phyloP scores from a whole-genome alignment of 2,797 vertebrate genomes.

The Tadarida brasiliensis region DNA sequence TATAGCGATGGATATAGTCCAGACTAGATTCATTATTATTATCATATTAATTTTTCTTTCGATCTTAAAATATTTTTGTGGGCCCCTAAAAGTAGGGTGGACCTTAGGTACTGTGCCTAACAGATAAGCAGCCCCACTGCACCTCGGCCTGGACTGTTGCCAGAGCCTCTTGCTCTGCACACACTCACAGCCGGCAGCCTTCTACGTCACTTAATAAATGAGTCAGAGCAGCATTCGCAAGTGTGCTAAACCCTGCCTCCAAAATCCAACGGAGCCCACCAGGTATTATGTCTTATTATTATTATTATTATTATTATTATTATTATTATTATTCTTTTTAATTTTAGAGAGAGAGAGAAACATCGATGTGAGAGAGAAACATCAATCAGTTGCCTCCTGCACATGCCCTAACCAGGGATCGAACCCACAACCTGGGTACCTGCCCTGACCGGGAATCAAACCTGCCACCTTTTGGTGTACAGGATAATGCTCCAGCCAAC shows the following conservation, averaged over 20 bases:
- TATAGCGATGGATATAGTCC: neutral
- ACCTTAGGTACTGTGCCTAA: neutral
- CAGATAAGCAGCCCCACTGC: neutral
- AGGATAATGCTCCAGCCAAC: no score
- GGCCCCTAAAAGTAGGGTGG: neutral
- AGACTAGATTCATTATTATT: neutral
- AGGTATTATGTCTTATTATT: no score
- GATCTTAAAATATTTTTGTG: neutral
- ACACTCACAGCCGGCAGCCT: neutral
- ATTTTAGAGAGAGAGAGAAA: no score
- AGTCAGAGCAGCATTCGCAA: neutral
- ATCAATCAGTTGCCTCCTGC: no score
- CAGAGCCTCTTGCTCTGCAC: neutral
- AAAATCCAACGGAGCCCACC: neutral
- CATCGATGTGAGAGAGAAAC: no score
- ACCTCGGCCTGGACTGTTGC: neutral
- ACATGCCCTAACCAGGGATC: no score
- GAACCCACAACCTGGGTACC: no score
- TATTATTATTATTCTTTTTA: no score
- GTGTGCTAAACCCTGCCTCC: neutral
- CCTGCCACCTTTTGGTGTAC: no score
- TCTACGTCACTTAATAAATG: neutral
- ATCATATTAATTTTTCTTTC: conserved; percentile 13
- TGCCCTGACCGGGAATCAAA: no score
- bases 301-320: no score